Evolutionary conservation across 2,113 vertebrate species (phyloP).

Genomic region (Periophthalmodon schlosseri): DNA sequence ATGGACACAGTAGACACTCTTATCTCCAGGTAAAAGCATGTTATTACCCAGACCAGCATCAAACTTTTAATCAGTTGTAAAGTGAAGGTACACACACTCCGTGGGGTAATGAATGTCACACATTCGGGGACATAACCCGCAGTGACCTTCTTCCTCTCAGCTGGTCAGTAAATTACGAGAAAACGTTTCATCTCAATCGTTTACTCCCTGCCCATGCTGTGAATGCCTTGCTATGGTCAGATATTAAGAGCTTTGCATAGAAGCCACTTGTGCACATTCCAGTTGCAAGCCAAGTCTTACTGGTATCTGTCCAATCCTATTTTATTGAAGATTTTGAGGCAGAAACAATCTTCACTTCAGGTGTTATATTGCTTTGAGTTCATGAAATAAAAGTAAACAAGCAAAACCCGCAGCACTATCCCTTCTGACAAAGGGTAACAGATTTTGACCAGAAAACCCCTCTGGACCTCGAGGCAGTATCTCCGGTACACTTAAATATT

Average conservation of each 20-base stretch:
- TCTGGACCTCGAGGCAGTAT: neutral
- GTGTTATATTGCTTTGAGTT: too few species aligned
- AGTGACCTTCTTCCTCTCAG: neutral
- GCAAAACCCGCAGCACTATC: neutral
- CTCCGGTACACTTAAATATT: neutral
- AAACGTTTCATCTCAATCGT: neutral
- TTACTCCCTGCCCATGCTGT: too few species aligned
- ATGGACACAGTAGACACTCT: slow-evolving; percentile 6
- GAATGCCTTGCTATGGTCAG: too few species aligned
- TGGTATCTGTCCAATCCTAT: too few species aligned
- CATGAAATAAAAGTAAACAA: too few species aligned
- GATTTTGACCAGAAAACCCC: neutral
- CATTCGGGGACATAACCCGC: neutral
- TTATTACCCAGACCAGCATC: slow-evolving; percentile 4
- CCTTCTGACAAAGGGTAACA: neutral
- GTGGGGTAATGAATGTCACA: neutral
- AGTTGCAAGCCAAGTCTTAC: too few species aligned
- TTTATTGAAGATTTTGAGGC: too few species aligned
- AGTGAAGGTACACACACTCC: neutral
- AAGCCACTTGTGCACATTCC: too few species aligned
- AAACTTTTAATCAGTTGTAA: slow-evolving; percentile 2
- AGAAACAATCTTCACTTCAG: too few species aligned
- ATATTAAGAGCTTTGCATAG: too few species aligned
- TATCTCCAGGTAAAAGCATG: slow-evolving; percentile 13
- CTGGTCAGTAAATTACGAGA: neutral